phyloP scores from a whole-genome alignment of 2,888 invertebrate species.

The Lasioglossum oenotherae region DNA sequence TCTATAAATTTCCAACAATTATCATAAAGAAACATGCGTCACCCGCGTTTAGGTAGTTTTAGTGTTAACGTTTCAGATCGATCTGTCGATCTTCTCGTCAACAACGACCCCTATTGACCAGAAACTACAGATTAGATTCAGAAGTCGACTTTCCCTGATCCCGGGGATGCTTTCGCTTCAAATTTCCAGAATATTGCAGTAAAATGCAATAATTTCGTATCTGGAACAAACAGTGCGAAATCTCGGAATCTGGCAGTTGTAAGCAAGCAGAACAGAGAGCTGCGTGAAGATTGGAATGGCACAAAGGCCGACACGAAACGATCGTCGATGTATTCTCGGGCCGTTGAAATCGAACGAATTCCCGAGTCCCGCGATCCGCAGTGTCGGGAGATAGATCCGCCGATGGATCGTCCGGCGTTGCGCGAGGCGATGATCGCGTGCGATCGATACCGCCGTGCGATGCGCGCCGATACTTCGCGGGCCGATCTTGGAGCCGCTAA shows the following conservation, averaged over 20 bases:
- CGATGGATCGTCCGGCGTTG: constrained; percentile 31
- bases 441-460: constrained; percentile 57
- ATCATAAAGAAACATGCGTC: no score
- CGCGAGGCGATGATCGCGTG: constrained; percentile 54
- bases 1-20: no score
- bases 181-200: background rate
- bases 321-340: background rate
- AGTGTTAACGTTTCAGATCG: no score
- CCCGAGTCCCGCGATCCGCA: background rate
- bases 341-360: constrained; percentile 23
- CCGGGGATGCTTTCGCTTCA: background rate
- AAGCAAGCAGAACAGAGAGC: background rate
- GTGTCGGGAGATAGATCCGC: constrained; percentile 30
- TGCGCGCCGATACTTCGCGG: constrained; percentile 24
- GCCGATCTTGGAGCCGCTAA: constrained; percentile 51
- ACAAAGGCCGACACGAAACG: background rate
- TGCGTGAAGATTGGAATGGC: background rate
- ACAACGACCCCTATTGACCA: background rate
- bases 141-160: background rate
- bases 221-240: background rate
- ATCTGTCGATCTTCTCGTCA: no score
- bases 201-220: background rate
- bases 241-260: background rate
- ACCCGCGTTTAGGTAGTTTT: no score
- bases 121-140: background rate